phyloP scores from a whole-genome alignment of 2,888 invertebrate genomes.

The Microdon myrmicae region DNA sequence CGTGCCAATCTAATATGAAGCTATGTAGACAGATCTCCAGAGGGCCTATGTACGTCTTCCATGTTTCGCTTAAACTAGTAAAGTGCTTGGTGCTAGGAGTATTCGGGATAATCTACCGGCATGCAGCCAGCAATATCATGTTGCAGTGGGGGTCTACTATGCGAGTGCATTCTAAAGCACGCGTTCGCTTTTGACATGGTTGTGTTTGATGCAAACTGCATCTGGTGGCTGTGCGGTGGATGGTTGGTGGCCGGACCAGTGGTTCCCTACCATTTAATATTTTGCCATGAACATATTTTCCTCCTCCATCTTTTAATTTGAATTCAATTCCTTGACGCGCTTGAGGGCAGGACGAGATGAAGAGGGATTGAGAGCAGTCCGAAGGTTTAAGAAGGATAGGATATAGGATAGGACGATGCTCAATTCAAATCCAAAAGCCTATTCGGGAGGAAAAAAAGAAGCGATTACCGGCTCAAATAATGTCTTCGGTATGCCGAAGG shows the following conservation, averaged over 20 bases:
- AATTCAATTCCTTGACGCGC: constrained; percentile 38
- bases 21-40: constrained; percentile 20
- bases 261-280: constrained; percentile 32
- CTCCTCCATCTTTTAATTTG: constrained; percentile 52
- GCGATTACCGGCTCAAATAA: constrained; percentile 50
- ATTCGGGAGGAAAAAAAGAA: constrained; percentile 50
- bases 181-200: constrained; percentile 41
- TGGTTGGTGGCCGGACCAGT: constrained; percentile 6
- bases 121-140: neutral
- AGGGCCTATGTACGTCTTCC: constrained; percentile 28
- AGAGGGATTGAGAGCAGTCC: no score
- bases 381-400: no score
- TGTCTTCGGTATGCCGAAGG: constrained; percentile 31
- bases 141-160: constrained; percentile 2
- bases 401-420: no score
- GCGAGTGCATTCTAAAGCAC: constrained; percentile 26
- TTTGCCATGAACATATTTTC: constrained; percentile 36
- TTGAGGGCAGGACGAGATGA: no score
- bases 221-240: no score
- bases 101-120: no score
- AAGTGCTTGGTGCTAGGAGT: no score
- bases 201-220: constrained; percentile 17
- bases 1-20: constrained; percentile 4
- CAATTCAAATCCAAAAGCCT: constrained; percentile 45
- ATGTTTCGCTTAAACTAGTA: no score